phyloP scores from a whole-genome alignment of 2,797 vertebrate species.

The Coilia nasus region DNA sequence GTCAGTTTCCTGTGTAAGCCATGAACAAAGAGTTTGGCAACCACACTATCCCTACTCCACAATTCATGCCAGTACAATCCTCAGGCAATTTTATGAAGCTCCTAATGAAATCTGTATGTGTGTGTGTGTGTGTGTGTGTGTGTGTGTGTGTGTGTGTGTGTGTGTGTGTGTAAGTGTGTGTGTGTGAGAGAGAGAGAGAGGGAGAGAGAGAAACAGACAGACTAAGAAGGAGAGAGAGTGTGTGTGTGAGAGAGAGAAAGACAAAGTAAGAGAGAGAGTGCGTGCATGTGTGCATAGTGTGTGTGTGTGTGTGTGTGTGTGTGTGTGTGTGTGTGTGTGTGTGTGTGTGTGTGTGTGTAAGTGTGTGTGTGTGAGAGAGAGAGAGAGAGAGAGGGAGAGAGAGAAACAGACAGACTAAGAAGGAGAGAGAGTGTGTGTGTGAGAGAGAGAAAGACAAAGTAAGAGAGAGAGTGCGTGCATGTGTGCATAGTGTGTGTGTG shows the following conservation, averaged over 20 bases:
- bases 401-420: no score
- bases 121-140: not conserved
- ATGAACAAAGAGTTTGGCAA: slow-evolving; percentile 66
- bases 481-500: no score
- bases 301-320: slow-evolving; percentile 15
- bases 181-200: slow-evolving; percentile 23
- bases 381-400: no score
- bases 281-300: slow-evolving; percentile 21
- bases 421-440: no score
- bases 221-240: no score
- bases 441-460: no score
- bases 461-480: no score
- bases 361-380: no score
- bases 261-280: no score
- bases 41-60: slow-evolving; percentile 62
- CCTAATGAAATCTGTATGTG: slow-evolving; percentile 36
- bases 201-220: no score
- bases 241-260: no score
- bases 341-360: not conserved
- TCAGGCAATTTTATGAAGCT: not conserved
- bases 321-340: slow-evolving; percentile 30
- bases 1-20: slow-evolving; percentile 46
- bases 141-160: slow-evolving; percentile 20
- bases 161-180: slow-evolving; percentile 15
- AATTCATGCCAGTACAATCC: slow-evolving; percentile 65